Evolutionary conservation across 92 coral and sea anemone genomes (phyloP).

Genomic region (Heteractis magnifica): DNA sequence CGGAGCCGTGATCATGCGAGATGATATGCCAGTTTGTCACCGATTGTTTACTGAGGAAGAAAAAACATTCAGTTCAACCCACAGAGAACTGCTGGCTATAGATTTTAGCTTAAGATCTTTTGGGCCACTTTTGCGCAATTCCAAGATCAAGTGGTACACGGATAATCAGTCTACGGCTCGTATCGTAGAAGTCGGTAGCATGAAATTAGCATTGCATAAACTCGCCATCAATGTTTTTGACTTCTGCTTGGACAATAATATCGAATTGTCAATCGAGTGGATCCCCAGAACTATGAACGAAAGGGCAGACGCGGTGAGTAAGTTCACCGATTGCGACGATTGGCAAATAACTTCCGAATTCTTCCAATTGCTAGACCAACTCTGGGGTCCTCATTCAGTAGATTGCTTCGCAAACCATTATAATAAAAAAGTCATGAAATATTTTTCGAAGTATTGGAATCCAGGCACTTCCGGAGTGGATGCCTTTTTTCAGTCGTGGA

Average conservation of each 20-base stretch:
- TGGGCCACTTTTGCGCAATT: constrained; percentile 20
- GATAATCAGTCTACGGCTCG: constrained; percentile 43
- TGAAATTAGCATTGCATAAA: constrained; percentile 37
- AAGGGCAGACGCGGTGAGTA: constrained; percentile 41
- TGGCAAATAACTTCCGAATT: constrained; percentile 54
- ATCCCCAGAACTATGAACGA: constrained; percentile 43
- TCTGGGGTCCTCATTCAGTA: constrained; percentile 55
- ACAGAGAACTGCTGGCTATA: constrained; percentile 45
- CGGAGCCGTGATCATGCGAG: constrained; percentile 32
- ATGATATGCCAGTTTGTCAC: constrained; percentile 36
- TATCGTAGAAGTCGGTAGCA: constrained; percentile 43
- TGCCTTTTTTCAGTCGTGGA: constrained; percentile 33
- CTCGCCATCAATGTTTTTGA: constrained; percentile 28
- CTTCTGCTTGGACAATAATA: constrained; percentile 20
- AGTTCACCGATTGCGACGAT: constrained; percentile 36
- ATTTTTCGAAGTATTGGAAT: constrained; percentile 46
- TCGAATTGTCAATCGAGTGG: constrained; percentile 47
- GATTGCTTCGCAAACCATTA: constrained; percentile 53
- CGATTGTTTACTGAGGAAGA: constrained; percentile 40
- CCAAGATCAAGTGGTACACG: constrained; percentile 49
- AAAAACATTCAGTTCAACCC: constrained; percentile 31
- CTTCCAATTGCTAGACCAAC: constrained; percentile 33
- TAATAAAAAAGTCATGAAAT: constrained; percentile 41
- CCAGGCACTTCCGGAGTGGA: constrained; percentile 58
- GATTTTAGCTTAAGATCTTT: constrained; percentile 37